Conservation (phyloP, 1,140 invertebrate genomes). For the Pectinophora gossypiella region DNA sequence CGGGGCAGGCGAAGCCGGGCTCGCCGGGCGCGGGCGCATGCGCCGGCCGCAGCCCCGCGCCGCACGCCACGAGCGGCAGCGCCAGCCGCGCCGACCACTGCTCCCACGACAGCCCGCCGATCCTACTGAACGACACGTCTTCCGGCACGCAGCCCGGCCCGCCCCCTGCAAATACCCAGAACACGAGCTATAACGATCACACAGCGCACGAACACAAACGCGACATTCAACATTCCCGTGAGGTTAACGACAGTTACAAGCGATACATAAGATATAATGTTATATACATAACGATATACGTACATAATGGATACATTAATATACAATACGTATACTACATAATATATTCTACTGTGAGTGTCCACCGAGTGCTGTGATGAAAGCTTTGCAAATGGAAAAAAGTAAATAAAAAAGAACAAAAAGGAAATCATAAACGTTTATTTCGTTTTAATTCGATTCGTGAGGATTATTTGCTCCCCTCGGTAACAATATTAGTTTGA, state of each 20-base stretch:
- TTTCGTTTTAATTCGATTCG: conserved; percentile 21
- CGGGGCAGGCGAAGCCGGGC: conserved; percentile 83
- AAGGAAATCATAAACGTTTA: conserved; percentile 62
- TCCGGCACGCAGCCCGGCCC: conserved; percentile 52
- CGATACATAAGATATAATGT: conserved; percentile 31
- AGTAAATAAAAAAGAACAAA: conserved; percentile 60
- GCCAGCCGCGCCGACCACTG: conserved; percentile 78
- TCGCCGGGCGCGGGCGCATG: conserved; percentile 56
- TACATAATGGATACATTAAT: conserved; percentile 19
- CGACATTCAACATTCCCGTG: conserved; percentile 44
- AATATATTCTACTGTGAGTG: conserved; percentile 56
- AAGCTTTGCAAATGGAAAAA: conserved; percentile 62
- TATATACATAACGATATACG: conserved; percentile 22
- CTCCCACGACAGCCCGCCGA: conserved; percentile 81
- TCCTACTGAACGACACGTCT: conserved; percentile 82
- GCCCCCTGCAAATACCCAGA: conserved; percentile 36
- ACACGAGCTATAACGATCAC: conserved; percentile 15
- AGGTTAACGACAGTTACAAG: conserved; percentile 46
- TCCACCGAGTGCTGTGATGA: conserved; percentile 70
- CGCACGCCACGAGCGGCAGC: conserved; percentile 72
- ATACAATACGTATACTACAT: conserved; percentile 28
- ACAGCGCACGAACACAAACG: conserved; percentile 20
- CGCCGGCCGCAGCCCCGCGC: conserved; percentile 47
- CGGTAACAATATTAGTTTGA: background rate
- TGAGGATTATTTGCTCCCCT: background rate